A percentile compares a stretch with the other conserved stretches of the same genome.
Conservation (phyloP, 2,888 invertebrate genomes). For the Sinelater perroti region DNA sequence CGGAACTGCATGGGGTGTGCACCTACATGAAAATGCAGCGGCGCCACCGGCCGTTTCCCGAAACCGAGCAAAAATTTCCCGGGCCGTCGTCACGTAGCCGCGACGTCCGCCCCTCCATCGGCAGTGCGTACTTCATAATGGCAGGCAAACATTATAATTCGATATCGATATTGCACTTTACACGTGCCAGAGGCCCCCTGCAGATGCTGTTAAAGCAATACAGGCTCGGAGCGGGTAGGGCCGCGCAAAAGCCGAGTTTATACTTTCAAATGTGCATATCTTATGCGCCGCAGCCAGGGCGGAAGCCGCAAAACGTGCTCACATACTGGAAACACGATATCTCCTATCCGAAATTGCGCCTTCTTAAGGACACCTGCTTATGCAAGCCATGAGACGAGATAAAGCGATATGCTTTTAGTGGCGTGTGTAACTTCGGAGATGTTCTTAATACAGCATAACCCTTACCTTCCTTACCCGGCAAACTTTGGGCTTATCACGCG, state of each 20-base stretch:
- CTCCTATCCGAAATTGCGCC: slow-evolving; percentile 41
- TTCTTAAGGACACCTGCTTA: slow-evolving; percentile 41
- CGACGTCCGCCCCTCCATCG: background rate
- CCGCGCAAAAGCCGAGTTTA: slow-evolving; percentile 48
- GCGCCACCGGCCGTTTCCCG: background rate
- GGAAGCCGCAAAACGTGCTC: slow-evolving; percentile 51
- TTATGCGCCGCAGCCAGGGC: slow-evolving; percentile 50
- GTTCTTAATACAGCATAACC: slow-evolving; percentile 27
- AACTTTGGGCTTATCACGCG: slow-evolving; percentile 26
- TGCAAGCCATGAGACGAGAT: slow-evolving; percentile 35
- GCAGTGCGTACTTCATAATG: slow-evolving; percentile 21
- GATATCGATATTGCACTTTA: slow-evolving; percentile 50
- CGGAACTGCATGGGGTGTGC: too few relatives aligned
- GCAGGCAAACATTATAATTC: slow-evolving; percentile 33
- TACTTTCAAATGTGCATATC: slow-evolving; percentile 55
- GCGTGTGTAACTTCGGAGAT: slow-evolving; percentile 32
- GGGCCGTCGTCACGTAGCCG: slow-evolving; percentile 9
- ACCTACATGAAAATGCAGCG: too few relatives aligned
- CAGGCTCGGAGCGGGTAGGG: slow-evolving; percentile 33
- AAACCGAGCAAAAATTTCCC: slow-evolving; percentile 7
- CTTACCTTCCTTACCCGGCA: slow-evolving; percentile 27
- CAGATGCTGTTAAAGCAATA: slow-evolving; percentile 44
- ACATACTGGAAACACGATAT: slow-evolving; percentile 51
- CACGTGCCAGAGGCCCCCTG: slow-evolving; percentile 34
- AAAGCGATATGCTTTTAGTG: slow-evolving; percentile 36